These are phyloP conservation scores for Coilia nasus DNA, from an alignment of 2,797 vertebrate species.

Conservation along the genomic window DNA sequence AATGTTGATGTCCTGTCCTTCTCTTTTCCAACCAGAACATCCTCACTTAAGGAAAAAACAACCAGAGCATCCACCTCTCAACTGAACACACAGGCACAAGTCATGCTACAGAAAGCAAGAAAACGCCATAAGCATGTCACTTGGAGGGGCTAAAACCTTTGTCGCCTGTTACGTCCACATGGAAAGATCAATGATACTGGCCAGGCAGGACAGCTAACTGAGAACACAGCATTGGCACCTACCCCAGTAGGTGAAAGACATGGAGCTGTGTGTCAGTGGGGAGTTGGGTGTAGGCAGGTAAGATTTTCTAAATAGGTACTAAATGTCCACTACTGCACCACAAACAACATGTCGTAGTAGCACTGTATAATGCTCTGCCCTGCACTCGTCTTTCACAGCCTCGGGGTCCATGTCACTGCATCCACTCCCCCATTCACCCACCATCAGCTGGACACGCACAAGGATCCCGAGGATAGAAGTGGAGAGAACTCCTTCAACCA, in stretches of 20 bases:
- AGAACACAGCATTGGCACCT: background rate
- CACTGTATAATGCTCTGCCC: no score
- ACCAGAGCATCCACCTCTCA: no score
- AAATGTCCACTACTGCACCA: no score
- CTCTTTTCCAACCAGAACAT: no score
- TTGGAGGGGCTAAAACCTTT: background rate
- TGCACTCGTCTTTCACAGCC: no score
- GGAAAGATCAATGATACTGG: background rate
- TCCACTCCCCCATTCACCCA: background rate
- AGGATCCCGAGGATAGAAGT: background rate
- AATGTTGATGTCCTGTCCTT: no score
- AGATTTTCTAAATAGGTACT: no score
- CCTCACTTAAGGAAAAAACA: no score
- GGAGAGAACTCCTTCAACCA: background rate
- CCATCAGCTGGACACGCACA: background rate
- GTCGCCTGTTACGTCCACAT: background rate
- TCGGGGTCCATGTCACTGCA: no score
- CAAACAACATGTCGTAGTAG: no score
- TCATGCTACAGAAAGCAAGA: background rate
- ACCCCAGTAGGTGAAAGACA: background rate
- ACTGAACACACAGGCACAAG: background rate
- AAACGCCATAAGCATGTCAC: background rate
- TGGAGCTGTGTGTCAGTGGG: background rate
- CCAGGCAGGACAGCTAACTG: background rate
- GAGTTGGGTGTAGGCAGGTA: slow-evolving; percentile 1